A percentile compares a stretch with the other conserved stretches of the same genome.
Conservation (phyloP, 2,113 vertebrate species). For the Probosciger aterrimus region DNA sequence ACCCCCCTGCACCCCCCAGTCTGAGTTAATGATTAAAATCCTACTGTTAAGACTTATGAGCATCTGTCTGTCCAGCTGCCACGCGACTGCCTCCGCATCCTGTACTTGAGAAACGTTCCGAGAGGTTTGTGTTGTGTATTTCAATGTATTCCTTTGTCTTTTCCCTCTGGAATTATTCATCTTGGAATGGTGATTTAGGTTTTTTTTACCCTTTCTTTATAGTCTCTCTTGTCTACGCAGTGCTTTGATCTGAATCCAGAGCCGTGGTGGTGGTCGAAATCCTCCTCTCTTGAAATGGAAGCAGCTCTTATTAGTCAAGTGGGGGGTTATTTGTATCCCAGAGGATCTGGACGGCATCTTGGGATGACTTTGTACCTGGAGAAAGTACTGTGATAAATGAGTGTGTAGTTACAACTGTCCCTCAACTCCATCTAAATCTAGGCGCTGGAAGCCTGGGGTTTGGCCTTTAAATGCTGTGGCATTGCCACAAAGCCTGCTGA, state of each 20-base stretch:
- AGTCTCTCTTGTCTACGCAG: background rate
- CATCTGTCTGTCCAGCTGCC: slow-evolving; percentile 55
- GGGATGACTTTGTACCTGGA: background rate
- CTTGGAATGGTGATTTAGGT: background rate
- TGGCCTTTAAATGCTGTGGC: background rate
- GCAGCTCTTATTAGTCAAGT: background rate
- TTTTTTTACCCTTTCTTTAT: background rate
- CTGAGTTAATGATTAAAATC: slow-evolving; percentile 54
- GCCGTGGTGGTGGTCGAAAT: background rate
- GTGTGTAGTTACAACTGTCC: background rate
- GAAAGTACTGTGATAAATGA: background rate
- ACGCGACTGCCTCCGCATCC: background rate
- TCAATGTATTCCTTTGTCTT: background rate
- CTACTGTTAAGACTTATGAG: slow-evolving; percentile 18
- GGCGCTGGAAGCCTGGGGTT: background rate
- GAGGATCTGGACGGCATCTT: background rate
- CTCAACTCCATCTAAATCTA: background rate
- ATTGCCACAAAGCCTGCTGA: background rate
- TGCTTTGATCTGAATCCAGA: slow-evolving; percentile 22
- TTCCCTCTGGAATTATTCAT: background rate
- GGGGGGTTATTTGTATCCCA: background rate
- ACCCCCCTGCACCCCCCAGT: background rate
- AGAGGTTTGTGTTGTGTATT: background rate
- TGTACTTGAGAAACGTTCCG: background rate
- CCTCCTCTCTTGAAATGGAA: background rate